Conservation (phyloP, 1,140 invertebrate genomes). For the Ephestia elutella region DNA sequence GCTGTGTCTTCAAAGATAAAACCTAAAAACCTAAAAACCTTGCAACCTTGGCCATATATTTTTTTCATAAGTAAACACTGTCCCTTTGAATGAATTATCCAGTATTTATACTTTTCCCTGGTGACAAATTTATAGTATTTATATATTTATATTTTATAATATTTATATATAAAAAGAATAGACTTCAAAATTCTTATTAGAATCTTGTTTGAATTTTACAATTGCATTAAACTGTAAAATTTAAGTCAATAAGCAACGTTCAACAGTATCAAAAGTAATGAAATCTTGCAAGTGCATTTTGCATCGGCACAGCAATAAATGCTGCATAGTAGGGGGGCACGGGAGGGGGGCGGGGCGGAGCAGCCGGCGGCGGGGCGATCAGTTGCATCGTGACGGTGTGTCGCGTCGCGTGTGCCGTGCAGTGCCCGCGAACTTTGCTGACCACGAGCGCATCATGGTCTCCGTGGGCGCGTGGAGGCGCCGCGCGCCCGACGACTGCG, state of each 20-base stretch:
- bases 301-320: slow-evolving; percentile 57
- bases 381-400: slow-evolving; percentile 56
- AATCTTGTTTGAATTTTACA: background rate
- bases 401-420: slow-evolving; percentile 37
- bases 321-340: slow-evolving; percentile 33
- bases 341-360: slow-evolving; percentile 45
- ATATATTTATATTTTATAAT: too few relatives aligned
- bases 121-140: too few relatives aligned
- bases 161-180: too few relatives aligned
- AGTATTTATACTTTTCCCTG: too few relatives aligned
- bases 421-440: slow-evolving; percentile 38
- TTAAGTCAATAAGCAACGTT: too few relatives aligned
- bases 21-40: too few relatives aligned
- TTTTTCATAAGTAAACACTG: too few relatives aligned
- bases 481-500: slow-evolving; percentile 59
- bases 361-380: slow-evolving; percentile 40
- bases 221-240: background rate
- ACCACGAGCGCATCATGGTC: slow-evolving; percentile 43
- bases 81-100: too few relatives aligned
- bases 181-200: background rate
- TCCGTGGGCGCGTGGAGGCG: slow-evolving; percentile 63
- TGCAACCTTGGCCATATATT: too few relatives aligned
- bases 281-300: slow-evolving; percentile 33
- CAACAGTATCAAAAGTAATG: background rate
- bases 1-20: too few relatives aligned